phyloP scores from a whole-genome alignment of 1,140 invertebrate species.

The Aphaenogaster floridana region DNA sequence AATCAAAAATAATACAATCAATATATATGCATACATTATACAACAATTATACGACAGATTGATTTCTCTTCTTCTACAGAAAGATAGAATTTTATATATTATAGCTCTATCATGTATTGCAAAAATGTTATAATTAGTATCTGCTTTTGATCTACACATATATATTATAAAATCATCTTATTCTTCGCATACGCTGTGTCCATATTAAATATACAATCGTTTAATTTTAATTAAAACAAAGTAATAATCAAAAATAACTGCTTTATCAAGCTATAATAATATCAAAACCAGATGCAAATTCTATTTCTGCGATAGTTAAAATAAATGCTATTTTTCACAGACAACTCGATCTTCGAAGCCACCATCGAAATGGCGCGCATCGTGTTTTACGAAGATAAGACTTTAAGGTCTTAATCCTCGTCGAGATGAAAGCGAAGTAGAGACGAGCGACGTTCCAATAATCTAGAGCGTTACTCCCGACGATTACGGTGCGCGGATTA shows the following conservation, averaged over 20 bases:
- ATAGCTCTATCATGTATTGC: not conserved
- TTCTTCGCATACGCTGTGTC: not conserved
- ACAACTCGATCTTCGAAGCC: constrained; percentile 33
- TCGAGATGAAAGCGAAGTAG: constrained; percentile 57
- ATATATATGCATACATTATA: not conserved
- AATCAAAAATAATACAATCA: not conserved
- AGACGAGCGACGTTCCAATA: constrained; percentile 60
- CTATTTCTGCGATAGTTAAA: constrained; percentile 11
- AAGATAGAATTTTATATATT: not conserved
- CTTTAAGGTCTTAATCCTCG: constrained; percentile 74
- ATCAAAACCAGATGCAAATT: not conserved
- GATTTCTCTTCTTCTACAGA: not conserved
- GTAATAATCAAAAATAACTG: not conserved
- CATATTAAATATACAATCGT: not conserved
- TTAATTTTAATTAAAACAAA: not conserved
- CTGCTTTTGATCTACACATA: not conserved
- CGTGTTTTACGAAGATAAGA: constrained; percentile 75
- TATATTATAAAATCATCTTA: not conserved
- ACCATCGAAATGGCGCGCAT: constrained; percentile 46
- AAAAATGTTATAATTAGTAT: not conserved
- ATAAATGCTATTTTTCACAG: constrained; percentile 23
- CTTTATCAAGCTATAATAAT: constrained; percentile 2
- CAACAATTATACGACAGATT: not conserved
- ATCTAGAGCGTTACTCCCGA: constrained; percentile 59
- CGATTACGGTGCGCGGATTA: constrained; percentile 62